Base-by-base conservation (phyloP, 2,888 invertebrate genomes). In the Spicauda simplicius region DNA sequence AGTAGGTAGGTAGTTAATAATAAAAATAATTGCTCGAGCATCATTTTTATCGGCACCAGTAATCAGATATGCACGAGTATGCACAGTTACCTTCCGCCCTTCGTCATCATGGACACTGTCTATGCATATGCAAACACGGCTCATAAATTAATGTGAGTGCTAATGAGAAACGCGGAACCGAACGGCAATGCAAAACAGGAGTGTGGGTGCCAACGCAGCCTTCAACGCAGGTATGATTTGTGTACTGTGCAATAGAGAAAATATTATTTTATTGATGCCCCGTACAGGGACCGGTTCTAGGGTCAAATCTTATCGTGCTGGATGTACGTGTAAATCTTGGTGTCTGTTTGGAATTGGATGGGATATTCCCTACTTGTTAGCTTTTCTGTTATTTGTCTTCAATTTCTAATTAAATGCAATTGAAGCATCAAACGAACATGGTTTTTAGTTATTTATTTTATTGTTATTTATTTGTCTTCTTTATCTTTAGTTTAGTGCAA, bases 111-210 rank as follows among this genome's bases (percentile, higher is more conserved):
- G 62, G 53, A 62, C 62, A 41, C 62, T 20, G 65, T 30, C 25
- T 25, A 65, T 65, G 65, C 65, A 59, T 59, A 65, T 65, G 59
- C 65, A 66, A 66, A 66, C 69, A 69, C 70, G 68, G 69, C 71
- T 78, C 80, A 81, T 85, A 85, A 83, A 82, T 85, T 80, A 83
- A 83, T 83, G 78, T 78, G 80, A 80, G 78, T 82, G 83, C 72
- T 85, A 85, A 86, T 85, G 79, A 80, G 82, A 83, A 82, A 87
- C 76, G 79, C 86, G 88, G 87, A 87, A 87, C 82, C 70, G 58
- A 52, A 68, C 65, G 67, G 65, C 70, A 72, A 79, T 80, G 79
- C 74, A 74, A 79, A 82, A 73, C 74, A 71, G 77, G 76, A 69
- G 68, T 72, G 77, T 77, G 84, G 81, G 78, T 82, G 82, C 74